These are phyloP conservation scores for Leptopilina clavipes DNA, from an alignment of 1,140 invertebrate genomes.

Conservation along the genomic window DNA sequence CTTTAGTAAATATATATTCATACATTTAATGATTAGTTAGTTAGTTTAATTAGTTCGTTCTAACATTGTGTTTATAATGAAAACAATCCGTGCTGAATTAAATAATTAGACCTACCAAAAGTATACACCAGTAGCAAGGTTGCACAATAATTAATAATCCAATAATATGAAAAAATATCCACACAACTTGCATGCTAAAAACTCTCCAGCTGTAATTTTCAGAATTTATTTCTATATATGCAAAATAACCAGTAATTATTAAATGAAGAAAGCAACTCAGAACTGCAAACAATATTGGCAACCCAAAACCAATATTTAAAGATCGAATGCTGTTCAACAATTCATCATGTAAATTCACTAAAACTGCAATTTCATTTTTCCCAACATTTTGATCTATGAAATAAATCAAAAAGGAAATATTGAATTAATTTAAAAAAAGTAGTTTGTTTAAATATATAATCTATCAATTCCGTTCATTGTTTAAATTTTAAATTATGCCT, in stretches of 20 bases:
- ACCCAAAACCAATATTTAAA: conserved; percentile 75
- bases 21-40: too few species aligned
- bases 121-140: conserved; percentile 78
- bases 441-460: too few species aligned
- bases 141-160: conserved; percentile 81
- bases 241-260: conserved; percentile 83
- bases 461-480: too few species aligned
- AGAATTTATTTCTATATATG: conserved; percentile 78
- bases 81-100: conserved; percentile 36
- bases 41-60: too few species aligned
- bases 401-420: conserved; percentile 49
- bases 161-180: conserved; percentile 79
- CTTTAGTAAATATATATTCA: too few species aligned
- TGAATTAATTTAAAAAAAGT: too few species aligned
- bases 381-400: not conserved
- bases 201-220: conserved; percentile 67
- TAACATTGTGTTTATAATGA: not conserved
- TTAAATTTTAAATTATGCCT: too few species aligned
- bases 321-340: conserved; percentile 56
- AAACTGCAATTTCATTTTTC: not conserved
- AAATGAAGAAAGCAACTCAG: conserved; percentile 82
- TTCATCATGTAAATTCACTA: not conserved
- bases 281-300: conserved; percentile 78
- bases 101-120: conserved; percentile 70
- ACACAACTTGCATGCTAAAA: conserved; percentile 77